These are phyloP conservation scores for Corythoichthys haematopterus DNA, from an alignment of 2,113 vertebrate species.

Conservation along the genomic window DNA sequence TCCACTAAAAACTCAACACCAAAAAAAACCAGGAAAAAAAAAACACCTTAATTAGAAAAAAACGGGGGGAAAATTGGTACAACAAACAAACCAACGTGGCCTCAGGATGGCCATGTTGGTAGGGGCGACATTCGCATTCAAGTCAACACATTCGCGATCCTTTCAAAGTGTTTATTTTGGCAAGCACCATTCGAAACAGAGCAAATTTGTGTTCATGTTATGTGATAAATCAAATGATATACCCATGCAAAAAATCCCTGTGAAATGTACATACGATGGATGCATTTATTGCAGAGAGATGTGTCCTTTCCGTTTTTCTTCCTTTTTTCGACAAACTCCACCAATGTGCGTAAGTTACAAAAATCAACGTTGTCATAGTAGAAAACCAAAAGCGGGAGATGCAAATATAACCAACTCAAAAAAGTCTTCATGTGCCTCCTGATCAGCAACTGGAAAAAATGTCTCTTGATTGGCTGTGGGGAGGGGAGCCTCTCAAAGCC, in stretches of 20 bases:
- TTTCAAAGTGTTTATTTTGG: slow-evolving; percentile 74
- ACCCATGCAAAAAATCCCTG: slow-evolving; percentile 86
- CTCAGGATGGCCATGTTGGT: no score
- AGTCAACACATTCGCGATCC: slow-evolving; percentile 45
- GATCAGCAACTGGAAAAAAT: slow-evolving; percentile 55
- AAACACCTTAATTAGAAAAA: no score
- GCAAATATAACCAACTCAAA: slow-evolving; percentile 38
- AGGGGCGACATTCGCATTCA: no score
- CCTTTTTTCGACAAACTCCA: slow-evolving; percentile 57
- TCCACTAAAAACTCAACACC: no score
- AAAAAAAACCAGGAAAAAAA: no score
- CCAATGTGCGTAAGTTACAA: slow-evolving; percentile 52
- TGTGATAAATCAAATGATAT: slow-evolving; percentile 73
- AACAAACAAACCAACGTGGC: no score
- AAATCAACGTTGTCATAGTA: slow-evolving; percentile 48
- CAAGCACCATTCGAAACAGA: slow-evolving; percentile 75
- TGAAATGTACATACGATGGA: slow-evolving; percentile 78
- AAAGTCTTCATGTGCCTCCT: slow-evolving; percentile 56
- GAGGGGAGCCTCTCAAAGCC: slow-evolving; percentile 45
- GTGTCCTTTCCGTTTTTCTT: slow-evolving; percentile 60
- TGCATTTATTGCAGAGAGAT: slow-evolving; percentile 87
- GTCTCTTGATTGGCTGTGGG: slow-evolving; percentile 28
- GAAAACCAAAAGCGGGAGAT: slow-evolving; percentile 24
- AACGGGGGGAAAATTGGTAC: no score
- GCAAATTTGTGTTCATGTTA: slow-evolving; percentile 68